These are phyloP conservation scores for Aspidapion aeneum DNA, from an alignment of 2,888 invertebrate genomes.

Conservation along the genomic window DNA sequence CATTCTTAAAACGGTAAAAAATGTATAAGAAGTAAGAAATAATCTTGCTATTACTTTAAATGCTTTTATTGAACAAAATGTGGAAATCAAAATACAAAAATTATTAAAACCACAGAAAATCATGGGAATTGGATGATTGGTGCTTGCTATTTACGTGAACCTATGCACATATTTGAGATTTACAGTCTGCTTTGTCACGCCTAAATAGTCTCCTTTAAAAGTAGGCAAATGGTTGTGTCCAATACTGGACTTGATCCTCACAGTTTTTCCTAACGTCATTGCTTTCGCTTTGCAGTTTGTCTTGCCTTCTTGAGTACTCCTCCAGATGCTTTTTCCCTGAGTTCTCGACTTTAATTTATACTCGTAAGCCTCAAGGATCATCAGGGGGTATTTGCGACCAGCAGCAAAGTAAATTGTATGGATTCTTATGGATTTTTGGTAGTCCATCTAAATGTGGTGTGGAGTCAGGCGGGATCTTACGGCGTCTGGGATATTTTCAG, in stretches of 20 bases:
- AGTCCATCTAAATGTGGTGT: no score
- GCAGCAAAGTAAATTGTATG: conserved; percentile 24
- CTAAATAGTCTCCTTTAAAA: conserved; percentile 7
- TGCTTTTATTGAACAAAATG: no score
- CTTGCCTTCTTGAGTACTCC: conserved; percentile 28
- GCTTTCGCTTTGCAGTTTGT: conserved; percentile 11
- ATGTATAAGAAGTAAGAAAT: no score
- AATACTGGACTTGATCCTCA: conserved; percentile 11
- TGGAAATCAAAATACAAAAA: no score
- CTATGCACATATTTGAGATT: conserved; percentile 7
- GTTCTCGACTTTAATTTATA: conserved; percentile 24
- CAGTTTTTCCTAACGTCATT: conserved; percentile 14
- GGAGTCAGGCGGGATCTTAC: no score
- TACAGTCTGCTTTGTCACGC: conserved; percentile 6
- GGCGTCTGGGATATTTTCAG: no score
- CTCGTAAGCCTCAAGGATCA: conserved; percentile 27
- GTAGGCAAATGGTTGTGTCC: conserved; percentile 17
- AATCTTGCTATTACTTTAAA: no score
- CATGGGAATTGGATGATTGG: no score
- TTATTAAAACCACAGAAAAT: no score
- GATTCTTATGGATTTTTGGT: neutral
- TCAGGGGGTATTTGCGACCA: conserved; percentile 31
- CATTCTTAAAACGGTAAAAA: no score
- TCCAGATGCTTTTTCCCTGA: conserved; percentile 29
- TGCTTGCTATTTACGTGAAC: neutral